Evolutionary conservation across 1,140 invertebrate species (phyloP).

Genomic region (Lithobius niger): DNA sequence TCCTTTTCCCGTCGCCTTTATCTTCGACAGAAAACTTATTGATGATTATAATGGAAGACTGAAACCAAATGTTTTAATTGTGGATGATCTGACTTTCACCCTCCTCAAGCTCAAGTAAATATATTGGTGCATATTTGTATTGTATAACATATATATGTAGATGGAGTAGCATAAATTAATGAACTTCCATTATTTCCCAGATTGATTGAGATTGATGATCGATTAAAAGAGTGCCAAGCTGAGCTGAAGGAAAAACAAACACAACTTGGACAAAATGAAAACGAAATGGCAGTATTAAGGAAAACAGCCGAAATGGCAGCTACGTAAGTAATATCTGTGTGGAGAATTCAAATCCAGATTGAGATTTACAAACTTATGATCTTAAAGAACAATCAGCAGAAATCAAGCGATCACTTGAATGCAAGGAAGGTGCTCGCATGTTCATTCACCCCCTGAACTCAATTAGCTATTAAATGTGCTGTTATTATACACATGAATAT

Average conservation of each 20-base stretch:
- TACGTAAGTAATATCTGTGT: background rate
- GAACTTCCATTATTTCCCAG: constrained; percentile 23
- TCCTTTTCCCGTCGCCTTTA: constrained; percentile 54
- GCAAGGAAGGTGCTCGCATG: too few species aligned
- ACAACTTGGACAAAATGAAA: constrained; percentile 27
- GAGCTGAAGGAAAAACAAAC: constrained; percentile 29
- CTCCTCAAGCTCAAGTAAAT: constrained; percentile 25
- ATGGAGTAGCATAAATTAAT: background rate
- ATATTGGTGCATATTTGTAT: background rate
- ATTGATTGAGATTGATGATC: constrained; percentile 55
- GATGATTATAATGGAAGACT: constrained; percentile 45
- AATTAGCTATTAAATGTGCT: too few species aligned
- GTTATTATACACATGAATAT: too few species aligned
- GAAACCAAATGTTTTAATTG: constrained; percentile 63
- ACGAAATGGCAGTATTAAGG: constrained; percentile 23
- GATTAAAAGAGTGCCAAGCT: constrained; percentile 43
- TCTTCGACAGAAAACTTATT: constrained; percentile 68
- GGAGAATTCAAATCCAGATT: background rate
- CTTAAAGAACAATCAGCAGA: too few species aligned
- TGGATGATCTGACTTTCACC: constrained; percentile 66
- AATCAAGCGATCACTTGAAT: too few species aligned
- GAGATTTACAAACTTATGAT: background rate
- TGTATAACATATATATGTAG: background rate
- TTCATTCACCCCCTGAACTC: too few species aligned
- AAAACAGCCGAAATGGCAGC: constrained; percentile 14